phyloP scores from a whole-genome alignment of 2,888 invertebrate genomes.

The Eledone cirrhosa region DNA sequence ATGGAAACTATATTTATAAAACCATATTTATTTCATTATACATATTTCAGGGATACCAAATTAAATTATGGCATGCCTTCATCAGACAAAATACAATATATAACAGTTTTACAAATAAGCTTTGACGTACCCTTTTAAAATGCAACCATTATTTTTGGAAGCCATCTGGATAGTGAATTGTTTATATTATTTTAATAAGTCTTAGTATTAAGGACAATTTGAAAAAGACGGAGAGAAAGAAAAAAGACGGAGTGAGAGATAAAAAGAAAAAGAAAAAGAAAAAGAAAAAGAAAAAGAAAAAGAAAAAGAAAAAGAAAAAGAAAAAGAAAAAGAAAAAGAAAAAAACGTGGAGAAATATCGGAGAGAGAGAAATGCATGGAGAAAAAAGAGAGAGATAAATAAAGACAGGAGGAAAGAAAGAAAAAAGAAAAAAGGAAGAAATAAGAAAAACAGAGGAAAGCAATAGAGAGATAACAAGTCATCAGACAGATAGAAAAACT shows the following conservation, averaged over 20 bases:
- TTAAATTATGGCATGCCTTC: no score
- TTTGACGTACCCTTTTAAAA: no score
- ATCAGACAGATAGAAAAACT: no score
- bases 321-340: not conserved
- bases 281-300: not conserved
- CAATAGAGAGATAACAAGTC: not conserved
- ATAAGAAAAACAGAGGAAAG: not conserved
- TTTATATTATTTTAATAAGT: no score
- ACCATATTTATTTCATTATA: no score
- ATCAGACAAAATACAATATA: no score
- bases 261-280: not conserved
- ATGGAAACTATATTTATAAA: no score
- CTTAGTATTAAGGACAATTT: not conserved
- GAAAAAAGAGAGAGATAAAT: not conserved
- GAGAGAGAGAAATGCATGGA: not conserved
- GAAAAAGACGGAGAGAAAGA: not conserved
- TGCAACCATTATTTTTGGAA: no score
- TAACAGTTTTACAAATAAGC: no score
- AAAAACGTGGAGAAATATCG: not conserved
- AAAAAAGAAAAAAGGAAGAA: not conserved
- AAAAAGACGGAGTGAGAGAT: not conserved
- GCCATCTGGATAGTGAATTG: no score
- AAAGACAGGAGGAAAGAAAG: not conserved
- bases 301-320: not conserved
- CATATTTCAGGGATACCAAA: no score